A percentile compares a stretch with the other conserved stretches of the same genome.
These are phyloP conservation scores for Hydropsyche tenuis DNA, from an alignment of 1,140 invertebrate species.

Conservation along the genomic window DNA sequence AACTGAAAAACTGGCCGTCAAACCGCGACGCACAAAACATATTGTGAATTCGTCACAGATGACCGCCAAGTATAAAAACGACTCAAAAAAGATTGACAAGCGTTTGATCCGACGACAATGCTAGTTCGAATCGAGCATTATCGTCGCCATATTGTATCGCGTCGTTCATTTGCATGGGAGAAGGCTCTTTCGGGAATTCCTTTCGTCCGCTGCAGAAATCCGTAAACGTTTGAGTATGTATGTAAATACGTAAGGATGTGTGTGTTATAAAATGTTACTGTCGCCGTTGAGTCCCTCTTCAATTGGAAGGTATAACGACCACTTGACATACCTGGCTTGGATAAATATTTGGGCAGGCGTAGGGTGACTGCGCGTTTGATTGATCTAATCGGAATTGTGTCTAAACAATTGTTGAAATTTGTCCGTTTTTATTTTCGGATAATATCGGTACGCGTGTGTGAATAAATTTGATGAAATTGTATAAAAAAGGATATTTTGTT, in stretches of 20 bases:
- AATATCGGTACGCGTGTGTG: background rate
- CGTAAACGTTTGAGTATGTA: no score
- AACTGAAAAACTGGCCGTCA: no score
- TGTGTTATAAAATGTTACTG: background rate
- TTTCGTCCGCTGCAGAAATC: no score
- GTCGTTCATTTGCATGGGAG: no score
- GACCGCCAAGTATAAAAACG: background rate
- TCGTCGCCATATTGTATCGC: no score
- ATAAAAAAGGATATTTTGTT: no score
- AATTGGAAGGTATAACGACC: background rate
- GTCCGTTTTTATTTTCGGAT: no score
- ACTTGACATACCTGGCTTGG: conserved; percentile 33
- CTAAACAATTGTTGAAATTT: no score
- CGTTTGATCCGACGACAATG: conserved; percentile 4
- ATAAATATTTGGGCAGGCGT: conserved; percentile 21
- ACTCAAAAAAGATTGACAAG: conserved; percentile 8
- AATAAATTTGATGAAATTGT: no score
- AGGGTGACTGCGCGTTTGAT: conserved; percentile 27
- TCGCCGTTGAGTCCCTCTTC: conserved; percentile 13
- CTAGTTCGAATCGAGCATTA: background rate
- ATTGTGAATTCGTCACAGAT: background rate
- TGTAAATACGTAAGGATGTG: background rate
- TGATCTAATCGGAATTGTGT: conserved; percentile 18
- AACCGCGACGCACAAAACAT: background rate
- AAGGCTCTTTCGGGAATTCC: no score